Evolutionary conservation across 1,140 invertebrate genomes (phyloP), one percentile per base, ranked within the genome.

Genomic region (Magallana angulata): DNA sequence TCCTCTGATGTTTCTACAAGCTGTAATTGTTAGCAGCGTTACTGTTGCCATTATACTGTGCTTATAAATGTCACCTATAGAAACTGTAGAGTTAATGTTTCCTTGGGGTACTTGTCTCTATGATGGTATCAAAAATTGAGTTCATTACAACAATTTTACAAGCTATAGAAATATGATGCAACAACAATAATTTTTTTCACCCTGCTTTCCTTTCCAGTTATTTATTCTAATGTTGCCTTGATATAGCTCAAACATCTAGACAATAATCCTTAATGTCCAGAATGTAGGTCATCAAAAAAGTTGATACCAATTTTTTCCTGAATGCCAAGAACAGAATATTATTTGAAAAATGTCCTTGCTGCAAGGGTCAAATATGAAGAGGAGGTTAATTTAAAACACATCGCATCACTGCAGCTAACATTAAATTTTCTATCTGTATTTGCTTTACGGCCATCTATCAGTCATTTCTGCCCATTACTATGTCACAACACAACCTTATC

Each of bases 371-470:
- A 30, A 76, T 76, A 30, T 76, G 68, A 76, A 30, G 68, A 36
- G 68, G 24, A 30, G 24, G 68, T 76, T 76, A 76, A 76, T 76
- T 76, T 18, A 76, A 76, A 76, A 76, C 24, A 24, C 68, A 76
- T 76, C 24, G 68, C 68, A 30, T 76, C 68, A 12, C 24, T 76
- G 68, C 68, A 36, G 68, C 24, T 76, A 30, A 76, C 18, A 76
- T 30, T 30, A 76, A 18, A 30, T 30, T 24, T 24, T 76, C 68
- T 76, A 76, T 76, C 68, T 30, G 24, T 76, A 76, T 76, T 76
- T 76, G 68, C 36, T 76, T 76, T 76, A 76, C 68, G 68, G 68
- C 68, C 68, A 76, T 76, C 18, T 76, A 76, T 76, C 18, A 76
- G 68, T 76, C 68, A 30, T 76, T 76, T 76, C 24, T 76, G 68